phyloP scores from a whole-genome alignment of 2,797 vertebrate species.

The Pampus argenteus region DNA sequence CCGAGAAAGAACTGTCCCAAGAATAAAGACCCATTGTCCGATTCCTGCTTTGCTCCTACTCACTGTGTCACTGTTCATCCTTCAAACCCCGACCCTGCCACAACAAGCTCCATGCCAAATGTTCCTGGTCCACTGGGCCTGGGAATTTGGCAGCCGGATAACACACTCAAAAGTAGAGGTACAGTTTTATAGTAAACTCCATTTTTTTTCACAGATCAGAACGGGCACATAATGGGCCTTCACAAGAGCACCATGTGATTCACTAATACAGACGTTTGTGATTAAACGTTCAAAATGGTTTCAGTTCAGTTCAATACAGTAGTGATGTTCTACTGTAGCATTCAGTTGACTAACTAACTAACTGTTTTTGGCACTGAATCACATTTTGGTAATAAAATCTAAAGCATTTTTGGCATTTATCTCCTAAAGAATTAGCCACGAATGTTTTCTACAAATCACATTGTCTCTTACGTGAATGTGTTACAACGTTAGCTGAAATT shows the following conservation, averaged over 20 bases:
- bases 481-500: too few relatives aligned
- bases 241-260: neutral
- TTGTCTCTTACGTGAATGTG: too few relatives aligned
- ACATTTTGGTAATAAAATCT: too few relatives aligned
- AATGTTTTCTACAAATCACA: too few relatives aligned
- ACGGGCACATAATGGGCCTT: neutral
- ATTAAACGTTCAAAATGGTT: neutral
- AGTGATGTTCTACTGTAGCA: neutral
- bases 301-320: neutral
- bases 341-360: neutral
- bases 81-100: conserved; percentile 50
- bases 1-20: conserved; percentile 3
- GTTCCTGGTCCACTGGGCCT: conserved; percentile 55
- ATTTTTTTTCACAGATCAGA: conserved; percentile 4
- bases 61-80: conserved; percentile 64
- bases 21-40: conserved; percentile 67
- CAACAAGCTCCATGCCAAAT: conserved; percentile 51
- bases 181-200: conserved; percentile 9
- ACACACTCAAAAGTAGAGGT: conserved; percentile 32
- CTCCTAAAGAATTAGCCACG: too few relatives aligned
- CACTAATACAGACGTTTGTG: neutral
- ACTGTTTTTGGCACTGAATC: too few relatives aligned
- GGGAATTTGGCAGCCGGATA: conserved; percentile 65
- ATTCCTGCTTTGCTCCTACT: conserved; percentile 50
- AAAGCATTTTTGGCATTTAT: too few relatives aligned